phyloP scores from a whole-genome alignment of 2,797 vertebrate genomes.

The Ceryle rudis region DNA sequence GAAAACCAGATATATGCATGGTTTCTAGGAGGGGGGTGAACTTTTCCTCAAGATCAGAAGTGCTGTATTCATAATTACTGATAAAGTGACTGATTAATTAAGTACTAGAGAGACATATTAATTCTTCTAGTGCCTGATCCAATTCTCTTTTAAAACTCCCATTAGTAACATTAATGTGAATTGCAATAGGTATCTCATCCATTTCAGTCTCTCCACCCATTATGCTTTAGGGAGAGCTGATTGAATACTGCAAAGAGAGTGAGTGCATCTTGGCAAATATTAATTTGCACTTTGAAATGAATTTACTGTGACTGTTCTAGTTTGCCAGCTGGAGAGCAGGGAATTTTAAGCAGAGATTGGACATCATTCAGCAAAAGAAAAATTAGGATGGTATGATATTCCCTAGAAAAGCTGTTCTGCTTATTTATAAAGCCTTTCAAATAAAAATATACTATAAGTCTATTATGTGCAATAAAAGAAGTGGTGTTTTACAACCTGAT shows the following conservation, averaged over 20 bases:
- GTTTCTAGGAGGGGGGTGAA: not conserved
- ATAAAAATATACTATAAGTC: not conserved
- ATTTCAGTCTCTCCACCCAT: slow-evolving; percentile 24
- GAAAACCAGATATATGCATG: not conserved
- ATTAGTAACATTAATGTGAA: slow-evolving; percentile 42
- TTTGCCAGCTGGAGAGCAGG: slow-evolving; percentile 66
- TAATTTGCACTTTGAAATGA: slow-evolving; percentile 70
- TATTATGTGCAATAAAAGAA: not conserved
- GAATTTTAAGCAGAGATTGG: slow-evolving; percentile 56
- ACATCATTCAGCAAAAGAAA: slow-evolving; percentile 39
- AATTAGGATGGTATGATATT: slow-evolving; percentile 43
- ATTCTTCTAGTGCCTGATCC: slow-evolving; percentile 42
- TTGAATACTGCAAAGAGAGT: slow-evolving; percentile 46
- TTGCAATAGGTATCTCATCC: slow-evolving; percentile 56
- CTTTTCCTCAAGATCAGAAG: slow-evolving; percentile 41
- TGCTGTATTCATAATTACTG: slow-evolving; percentile 24
- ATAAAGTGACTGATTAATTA: slow-evolving; percentile 65
- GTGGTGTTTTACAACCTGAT: not conserved
- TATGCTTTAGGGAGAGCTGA: slow-evolving; percentile 49
- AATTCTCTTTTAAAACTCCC: slow-evolving; percentile 54
- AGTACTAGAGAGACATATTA: slow-evolving; percentile 45
- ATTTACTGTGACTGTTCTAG: slow-evolving; percentile 67
- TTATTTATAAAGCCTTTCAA: slow-evolving; percentile 16
- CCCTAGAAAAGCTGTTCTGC: slow-evolving; percentile 38
- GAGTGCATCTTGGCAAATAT: slow-evolving; percentile 68